A percentile compares a stretch with the other conserved stretches of the same genome.
Evolutionary conservation across 2,888 invertebrate species (phyloP).

Genomic region (Calliphora vomitoria): DNA sequence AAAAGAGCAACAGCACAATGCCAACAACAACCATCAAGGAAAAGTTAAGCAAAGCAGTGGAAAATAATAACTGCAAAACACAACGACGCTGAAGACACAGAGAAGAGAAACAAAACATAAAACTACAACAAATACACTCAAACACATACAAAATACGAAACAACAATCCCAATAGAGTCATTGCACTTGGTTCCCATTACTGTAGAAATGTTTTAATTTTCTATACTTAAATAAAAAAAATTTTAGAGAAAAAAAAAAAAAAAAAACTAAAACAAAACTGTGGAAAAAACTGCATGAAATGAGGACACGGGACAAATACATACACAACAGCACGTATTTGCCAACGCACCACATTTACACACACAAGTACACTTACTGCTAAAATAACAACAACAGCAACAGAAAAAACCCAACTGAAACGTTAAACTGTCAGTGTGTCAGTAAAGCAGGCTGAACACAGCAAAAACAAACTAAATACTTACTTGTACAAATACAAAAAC

Average conservation of each 20-base stretch:
- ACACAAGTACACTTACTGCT: neutral
- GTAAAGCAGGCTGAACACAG: conserved; percentile 53
- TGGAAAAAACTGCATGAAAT: conserved; percentile 39
- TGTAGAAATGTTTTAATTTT: conserved; percentile 71
- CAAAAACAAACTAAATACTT: conserved; percentile 36
- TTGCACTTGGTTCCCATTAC: conserved; percentile 72
- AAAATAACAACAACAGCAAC: neutral
- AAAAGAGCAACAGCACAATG: conserved; percentile 54
- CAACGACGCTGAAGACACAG: conserved; percentile 39
- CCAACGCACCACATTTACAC: conserved; percentile 30
- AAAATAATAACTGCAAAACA: conserved; percentile 47
- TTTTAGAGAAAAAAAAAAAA: neutral
- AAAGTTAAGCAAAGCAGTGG: conserved; percentile 57
- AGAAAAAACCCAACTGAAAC: conserved; percentile 25
- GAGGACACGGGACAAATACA: conserved; percentile 51
- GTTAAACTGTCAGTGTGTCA: conserved; percentile 63
- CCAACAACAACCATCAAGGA: conserved; percentile 53
- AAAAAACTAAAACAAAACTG: conserved; percentile 48
- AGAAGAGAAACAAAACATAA: conserved; percentile 16
- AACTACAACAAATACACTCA: neutral
- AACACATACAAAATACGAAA: conserved; percentile 30
- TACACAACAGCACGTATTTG: neutral
- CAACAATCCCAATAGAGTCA: conserved; percentile 68
- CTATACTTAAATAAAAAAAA: conserved; percentile 52
- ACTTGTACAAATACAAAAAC: neutral